phyloP scores from a whole-genome alignment of 2,113 vertebrate species.

The Platysteira castanea region DNA sequence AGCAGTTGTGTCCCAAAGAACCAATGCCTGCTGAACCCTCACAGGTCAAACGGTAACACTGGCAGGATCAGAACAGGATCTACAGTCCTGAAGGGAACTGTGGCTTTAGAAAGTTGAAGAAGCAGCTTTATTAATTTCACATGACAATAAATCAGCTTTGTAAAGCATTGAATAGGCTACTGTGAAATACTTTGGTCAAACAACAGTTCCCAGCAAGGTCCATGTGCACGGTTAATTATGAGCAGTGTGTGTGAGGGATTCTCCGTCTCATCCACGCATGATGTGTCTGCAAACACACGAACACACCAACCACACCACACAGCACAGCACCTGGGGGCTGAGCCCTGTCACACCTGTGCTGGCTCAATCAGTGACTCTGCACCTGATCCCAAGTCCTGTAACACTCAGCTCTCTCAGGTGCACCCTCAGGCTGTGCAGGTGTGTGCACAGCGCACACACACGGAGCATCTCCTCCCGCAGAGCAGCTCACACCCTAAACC shows the following conservation, averaged over 20 bases:
- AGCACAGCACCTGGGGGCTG: not conserved
- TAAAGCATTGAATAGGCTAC: not conserved
- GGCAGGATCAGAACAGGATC: not conserved
- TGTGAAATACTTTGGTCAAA: not conserved
- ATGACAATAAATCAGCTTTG: not conserved
- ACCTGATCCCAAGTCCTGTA: not conserved
- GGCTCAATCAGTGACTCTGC: not conserved
- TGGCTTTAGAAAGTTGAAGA: not conserved
- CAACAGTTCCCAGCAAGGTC: not conserved
- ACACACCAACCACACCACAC: not conserved
- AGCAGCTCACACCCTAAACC: not conserved
- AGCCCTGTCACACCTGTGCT: not conserved
- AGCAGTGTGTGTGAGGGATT: not conserved
- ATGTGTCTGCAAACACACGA: not conserved
- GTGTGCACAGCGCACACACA: not conserved
- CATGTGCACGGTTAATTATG: accelerated
- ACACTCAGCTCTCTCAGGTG: not conserved
- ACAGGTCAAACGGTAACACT: accelerated
- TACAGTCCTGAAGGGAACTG: not conserved
- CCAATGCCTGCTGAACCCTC: not conserved
- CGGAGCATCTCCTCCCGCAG: accelerated
- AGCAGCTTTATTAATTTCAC: not conserved
- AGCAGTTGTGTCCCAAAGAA: not conserved
- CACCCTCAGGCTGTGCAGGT: not conserved
- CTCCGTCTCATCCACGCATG: not conserved